Base-by-base conservation (phyloP, 1,140 invertebrate species). In the Sitobion miscanthi region DNA sequence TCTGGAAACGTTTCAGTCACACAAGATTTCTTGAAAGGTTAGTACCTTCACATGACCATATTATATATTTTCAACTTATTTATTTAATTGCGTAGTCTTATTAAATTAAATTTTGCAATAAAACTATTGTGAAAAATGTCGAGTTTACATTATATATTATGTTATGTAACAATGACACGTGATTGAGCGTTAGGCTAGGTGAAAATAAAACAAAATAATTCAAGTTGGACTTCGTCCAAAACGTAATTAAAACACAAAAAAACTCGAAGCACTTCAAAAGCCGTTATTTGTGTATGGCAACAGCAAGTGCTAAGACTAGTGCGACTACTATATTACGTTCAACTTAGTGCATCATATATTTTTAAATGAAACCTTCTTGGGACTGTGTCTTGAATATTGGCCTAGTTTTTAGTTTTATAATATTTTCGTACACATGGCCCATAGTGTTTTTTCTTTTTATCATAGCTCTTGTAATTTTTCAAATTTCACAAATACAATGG, bases 11-110 rank as follows among this genome's bases (percentile, higher is more conserved):
- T 95, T 38, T 95, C 95, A n/a, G 57, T 95, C 14, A 94, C 93
- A 42, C 94, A 94, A 82, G 94, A 95, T 86, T 94, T 95, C 49
- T 94, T 95, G 49, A 93, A 94, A 94, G 94, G 95, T 95, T n/a
- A 83, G 47, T 42, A 47, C 47, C 14, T 14, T 1, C 11, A n/a
- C 23, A 77, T n/a, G 30, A 1, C 30, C 62, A 69, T n/a, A n/a
- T 69, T n/a, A 30, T 69, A n/a, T 17, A 77, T 77, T 17, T 30
- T 35, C 23, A n/a, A 77, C 14, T 77, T 77, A 14, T 77, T 77
- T n/a, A n/a, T 77, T 77, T 77, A 77, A 77, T 77, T 77, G 62
- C 62, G 30, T n/a, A n/a, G 62, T 42, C 23, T 62, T 69, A 25
- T 20, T 90, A 47, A 30, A 47, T 85, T 35, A 11, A 0, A 87